Evolutionary conservation across 2,888 invertebrate genomes (phyloP).

Genomic region (Tachystola acroxantha): DNA sequence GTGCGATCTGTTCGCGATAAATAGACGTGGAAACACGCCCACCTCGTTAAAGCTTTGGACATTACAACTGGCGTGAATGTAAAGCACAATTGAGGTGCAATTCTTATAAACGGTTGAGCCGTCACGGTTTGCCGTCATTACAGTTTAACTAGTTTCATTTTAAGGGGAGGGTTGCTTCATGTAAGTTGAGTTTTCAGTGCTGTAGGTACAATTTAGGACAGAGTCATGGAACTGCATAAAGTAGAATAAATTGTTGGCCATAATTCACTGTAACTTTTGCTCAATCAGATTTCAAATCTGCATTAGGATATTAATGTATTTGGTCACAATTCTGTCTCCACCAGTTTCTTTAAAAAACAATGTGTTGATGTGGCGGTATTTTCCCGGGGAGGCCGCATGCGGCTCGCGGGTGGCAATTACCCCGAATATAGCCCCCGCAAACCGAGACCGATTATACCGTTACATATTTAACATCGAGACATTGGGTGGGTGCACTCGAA

Average conservation of each 20-base stretch:
- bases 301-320: too few relatives aligned
- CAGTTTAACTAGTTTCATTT: conserved; percentile 10
- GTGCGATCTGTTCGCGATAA: conserved; percentile 41
- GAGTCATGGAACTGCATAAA: too few relatives aligned
- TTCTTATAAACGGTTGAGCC: conserved; percentile 7
- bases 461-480: conserved; percentile 52
- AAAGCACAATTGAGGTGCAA: conserved; percentile 4
- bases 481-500: conserved; percentile 43
- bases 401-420: conserved; percentile 45
- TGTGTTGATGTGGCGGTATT: conserved; percentile 36
- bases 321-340: too few relatives aligned
- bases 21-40: conserved; percentile 31
- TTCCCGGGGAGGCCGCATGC: conserved; percentile 26
- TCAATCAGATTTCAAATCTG: too few relatives aligned
- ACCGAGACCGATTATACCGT: conserved; percentile 50
- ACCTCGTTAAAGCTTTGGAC: conserved; percentile 32
- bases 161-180: too few relatives aligned
- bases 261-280: too few relatives aligned
- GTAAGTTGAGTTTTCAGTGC: too few relatives aligned
- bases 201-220: too few relatives aligned
- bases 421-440: conserved; percentile 52
- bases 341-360: conserved; percentile 19
- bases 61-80: conserved; percentile 22
- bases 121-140: conserved; percentile 14
- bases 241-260: too few relatives aligned